Percentiles rank a stretch among this genome's conserved stretches.
These are phyloP conservation scores for Nezara viridula DNA, from an alignment of 2,888 invertebrate species.

Conservation along the genomic window DNA sequence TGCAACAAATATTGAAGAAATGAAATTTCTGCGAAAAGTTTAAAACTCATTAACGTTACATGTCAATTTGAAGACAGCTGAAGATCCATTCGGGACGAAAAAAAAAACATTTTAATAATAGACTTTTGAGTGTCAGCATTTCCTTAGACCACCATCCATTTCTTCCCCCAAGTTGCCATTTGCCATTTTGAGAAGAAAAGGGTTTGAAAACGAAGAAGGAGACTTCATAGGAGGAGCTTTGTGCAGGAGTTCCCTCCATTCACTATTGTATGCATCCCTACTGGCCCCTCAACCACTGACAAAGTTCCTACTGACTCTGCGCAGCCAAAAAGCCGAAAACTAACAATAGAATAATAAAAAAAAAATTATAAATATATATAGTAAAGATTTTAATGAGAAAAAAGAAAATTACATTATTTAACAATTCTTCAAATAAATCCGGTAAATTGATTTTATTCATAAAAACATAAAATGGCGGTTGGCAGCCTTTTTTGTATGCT, in stretches of 20 bases:
- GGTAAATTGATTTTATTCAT: no score
- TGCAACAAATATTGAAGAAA: no score
- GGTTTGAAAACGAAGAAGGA: conserved; percentile 36
- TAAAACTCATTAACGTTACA: no score
- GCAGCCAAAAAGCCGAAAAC: background rate
- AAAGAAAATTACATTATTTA: no score
- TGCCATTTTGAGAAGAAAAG: background rate
- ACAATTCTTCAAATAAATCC: no score
- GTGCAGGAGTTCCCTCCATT: conserved; percentile 8
- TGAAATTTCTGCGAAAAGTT: no score
- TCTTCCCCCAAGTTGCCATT: background rate
- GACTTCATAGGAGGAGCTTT: conserved; percentile 34
- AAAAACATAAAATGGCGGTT: no score
- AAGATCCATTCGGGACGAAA: background rate
- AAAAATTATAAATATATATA: no score
- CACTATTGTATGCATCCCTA: conserved; percentile 7
- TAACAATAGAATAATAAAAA: background rate
- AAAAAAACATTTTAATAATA: background rate
- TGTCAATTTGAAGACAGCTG: background rate
- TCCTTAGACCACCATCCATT: background rate
- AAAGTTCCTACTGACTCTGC: background rate
- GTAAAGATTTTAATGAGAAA: no score
- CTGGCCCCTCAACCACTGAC: background rate
- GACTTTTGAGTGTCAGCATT: background rate
- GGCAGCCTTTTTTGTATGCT: no score